A percentile compares a stretch with the other conserved stretches of the same genome.
phyloP scores from a whole-genome alignment of 2,888 invertebrate species.

The Drosophila mimetica region DNA sequence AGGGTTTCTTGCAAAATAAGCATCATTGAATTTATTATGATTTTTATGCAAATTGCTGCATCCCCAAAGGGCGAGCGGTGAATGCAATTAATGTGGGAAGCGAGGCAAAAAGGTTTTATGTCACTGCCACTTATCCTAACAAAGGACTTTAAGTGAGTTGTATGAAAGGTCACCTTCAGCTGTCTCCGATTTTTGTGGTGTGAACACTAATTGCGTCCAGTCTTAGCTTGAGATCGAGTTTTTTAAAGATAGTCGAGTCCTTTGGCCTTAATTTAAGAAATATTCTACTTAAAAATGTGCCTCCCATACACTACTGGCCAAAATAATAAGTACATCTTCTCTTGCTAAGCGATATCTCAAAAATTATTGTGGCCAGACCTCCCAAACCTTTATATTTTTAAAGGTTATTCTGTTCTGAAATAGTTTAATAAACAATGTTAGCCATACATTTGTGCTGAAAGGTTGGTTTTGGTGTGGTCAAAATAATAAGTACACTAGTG shows the following conservation, averaged over 20 bases:
- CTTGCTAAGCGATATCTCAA: too few species aligned
- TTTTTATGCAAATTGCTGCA: conserved; percentile 64
- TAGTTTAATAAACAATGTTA: too few species aligned
- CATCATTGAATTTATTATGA: conserved; percentile 76
- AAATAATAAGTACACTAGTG: too few species aligned
- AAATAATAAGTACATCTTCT: too few species aligned
- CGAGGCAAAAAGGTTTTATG: conserved; percentile 46
- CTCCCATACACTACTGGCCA: too few species aligned
- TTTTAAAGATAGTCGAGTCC: conserved; percentile 2
- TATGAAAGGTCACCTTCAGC: conserved; percentile 25
- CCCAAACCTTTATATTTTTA: too few species aligned
- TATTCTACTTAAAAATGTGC: too few species aligned
- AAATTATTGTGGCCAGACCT: too few species aligned
- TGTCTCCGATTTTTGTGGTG: neutral
- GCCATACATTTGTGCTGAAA: too few species aligned
- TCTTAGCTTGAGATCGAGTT: conserved; percentile 16
- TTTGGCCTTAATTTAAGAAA: too few species aligned
- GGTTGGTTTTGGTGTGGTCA: too few species aligned
- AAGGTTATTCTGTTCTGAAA: too few species aligned
- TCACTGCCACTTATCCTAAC: conserved; percentile 44
- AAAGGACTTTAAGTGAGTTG: conserved; percentile 33
- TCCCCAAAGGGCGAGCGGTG: conserved; percentile 36
- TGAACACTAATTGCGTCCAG: conserved; percentile 59
- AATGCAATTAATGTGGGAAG: conserved; percentile 51
- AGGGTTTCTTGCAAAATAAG: conserved; percentile 51